These are phyloP conservation scores for Lucilia sericata DNA, from an alignment of 1,140 invertebrate species.

Conservation along the genomic window DNA sequence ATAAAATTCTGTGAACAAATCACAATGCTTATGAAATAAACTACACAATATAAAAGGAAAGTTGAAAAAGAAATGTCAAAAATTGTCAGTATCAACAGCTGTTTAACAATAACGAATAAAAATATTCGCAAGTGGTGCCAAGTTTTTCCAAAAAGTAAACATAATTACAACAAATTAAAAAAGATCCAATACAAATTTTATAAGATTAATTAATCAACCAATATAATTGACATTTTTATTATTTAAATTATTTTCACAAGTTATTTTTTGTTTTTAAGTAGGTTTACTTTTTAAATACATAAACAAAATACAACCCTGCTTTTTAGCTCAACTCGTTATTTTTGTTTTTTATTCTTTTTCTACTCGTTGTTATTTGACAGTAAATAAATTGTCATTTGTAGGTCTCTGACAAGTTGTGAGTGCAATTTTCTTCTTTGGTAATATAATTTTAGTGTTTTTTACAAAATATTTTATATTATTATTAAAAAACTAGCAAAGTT, in stretches of 20 bases:
- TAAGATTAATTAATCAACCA: no score
- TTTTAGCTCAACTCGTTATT: not conserved
- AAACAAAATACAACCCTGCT: not conserved
- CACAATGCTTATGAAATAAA: constrained; percentile 15
- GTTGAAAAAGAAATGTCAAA: no score
- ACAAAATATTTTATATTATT: not conserved
- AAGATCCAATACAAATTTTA: no score
- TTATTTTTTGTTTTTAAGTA: not conserved
- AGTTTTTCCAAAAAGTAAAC: not conserved
- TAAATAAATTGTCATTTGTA: constrained; percentile 33
- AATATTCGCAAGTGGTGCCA: not conserved
- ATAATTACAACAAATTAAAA: not conserved
- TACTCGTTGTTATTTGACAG: constrained; percentile 33
- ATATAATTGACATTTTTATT: no score
- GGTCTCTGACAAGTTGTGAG: constrained; percentile 38
- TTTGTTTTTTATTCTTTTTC: not conserved
- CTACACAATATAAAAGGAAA: not conserved
- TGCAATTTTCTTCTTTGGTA: constrained; percentile 26
- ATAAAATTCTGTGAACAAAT: not conserved
- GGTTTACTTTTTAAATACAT: not conserved
- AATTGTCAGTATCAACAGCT: not conserved
- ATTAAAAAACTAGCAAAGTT: not conserved
- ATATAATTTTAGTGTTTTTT: constrained; percentile 24
- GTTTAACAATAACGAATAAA: not conserved
- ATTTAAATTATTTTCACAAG: not conserved